Evolutionary conservation across 53 echinoderm and acorn worm species (phyloP), one percentile per base, ranked within the genome.

Genomic region (Holothuria scabra): DNA sequence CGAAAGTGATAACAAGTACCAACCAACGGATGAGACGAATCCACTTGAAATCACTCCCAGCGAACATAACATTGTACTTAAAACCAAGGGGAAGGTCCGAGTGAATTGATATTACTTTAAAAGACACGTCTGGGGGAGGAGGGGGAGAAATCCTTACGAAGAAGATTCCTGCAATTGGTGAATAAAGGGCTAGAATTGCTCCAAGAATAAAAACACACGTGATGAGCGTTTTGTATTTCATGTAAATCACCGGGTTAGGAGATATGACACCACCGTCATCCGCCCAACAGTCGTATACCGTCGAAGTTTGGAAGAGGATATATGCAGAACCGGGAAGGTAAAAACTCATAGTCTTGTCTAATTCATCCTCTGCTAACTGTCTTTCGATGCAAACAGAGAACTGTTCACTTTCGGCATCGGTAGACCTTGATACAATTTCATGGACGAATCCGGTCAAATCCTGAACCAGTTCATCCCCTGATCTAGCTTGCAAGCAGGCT

Each of bases 1-100:
- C 80, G 66, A 96, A 93, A 5, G 81, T 20, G 22, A 90, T 13
- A 12, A 93, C 61, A 18, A 94, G 74, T 12, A 88, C 18, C 8
- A 88, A 79, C 96, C 96, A 96, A 28, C 96, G 80, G n/a, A 68
- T 21, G 13, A 88, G 74, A 14, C 88, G 74, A 35, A 95, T 59
- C 26, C 66, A 59, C 10, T 33, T 79, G 23, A 81, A 79, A 58
- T 92, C 81, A 20, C 86, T 85, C n/a, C 65, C 85, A 56, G 90
- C 76, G 83, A 90, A 93, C 58, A 89, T 93, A 0, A 93, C 37
- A 8, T 87, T 84, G 85, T 93, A 93, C 55, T 96, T 96, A 0
- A 92, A 86, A 67, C 96, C 96, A 29, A 93, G 88, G 6, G 96
- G 93, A 5, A 96, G 81, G 71, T 96, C 96, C 35, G 96, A 84